Evolutionary conservation across 2,113 vertebrate species (phyloP), one percentile per base, ranked within the genome.

Genomic region (Macaca nemestrina): DNA sequence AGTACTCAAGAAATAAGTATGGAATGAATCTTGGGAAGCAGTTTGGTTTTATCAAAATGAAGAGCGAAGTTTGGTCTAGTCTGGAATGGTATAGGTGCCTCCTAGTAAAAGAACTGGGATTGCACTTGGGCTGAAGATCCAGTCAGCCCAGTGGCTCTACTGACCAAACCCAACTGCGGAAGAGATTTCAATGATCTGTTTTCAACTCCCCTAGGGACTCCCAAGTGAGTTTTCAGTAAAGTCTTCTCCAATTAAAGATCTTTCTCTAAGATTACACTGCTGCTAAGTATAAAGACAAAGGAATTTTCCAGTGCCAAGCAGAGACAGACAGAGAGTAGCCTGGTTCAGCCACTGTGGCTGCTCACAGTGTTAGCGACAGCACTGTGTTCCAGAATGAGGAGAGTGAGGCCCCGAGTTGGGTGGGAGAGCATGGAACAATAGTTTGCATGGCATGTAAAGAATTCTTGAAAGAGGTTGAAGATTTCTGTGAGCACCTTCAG

Each of bases 121-220:
- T 52, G 50, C 32, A 6, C 30, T 76, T 50, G 32, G 59, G 17
- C 43, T 27, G 16, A 82, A 73, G 38, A 27, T 72, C 20, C 22
- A 5, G 30, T 27, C 6, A 22, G 30, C 27, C 59, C 50, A 9
- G 22, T 16, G 16, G 22, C 1, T 1, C 38, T 45, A 0, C 30
- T 43, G n/a, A 57, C 68, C 75, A 59, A 35, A 25, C 30, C 81
- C n/a, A 30, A 0, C 4, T 59, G 5, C 10, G 4, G 45, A 55
- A 72, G 52, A 83, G 43, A 20, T 59, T 52, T 30, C 3, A 0
- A 5, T 67, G 9, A 17, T 18, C 80, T 57, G 4, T 59, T 35
- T 35, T n/a, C 30, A 64, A 30, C 61, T 80, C 35, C 22, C 5
- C 57, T n/a, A 13, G 10, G 5, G 23, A 22, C 72, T 86, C 59